A percentile compares a stretch with the other conserved stretches of the same genome.
Conservation (phyloP, 2,797 vertebrate genomes). For the Malacoraja senta region DNA sequence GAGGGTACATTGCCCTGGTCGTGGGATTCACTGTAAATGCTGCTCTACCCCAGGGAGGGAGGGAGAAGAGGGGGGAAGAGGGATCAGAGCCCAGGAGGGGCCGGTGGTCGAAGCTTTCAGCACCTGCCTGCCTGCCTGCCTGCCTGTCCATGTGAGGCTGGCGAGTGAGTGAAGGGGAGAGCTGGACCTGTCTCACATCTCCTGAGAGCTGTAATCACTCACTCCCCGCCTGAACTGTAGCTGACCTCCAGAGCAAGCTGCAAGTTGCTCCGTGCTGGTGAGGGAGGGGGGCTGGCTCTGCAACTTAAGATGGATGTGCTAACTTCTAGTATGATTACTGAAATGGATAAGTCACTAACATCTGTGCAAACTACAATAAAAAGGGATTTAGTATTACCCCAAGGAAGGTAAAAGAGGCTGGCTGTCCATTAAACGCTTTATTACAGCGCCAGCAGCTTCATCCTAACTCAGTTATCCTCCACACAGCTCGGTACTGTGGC, state of each 20-base stretch:
- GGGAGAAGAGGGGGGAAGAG: slow-evolving; percentile 50
- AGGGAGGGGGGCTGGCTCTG: slow-evolving; percentile 57
- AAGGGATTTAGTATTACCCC: slow-evolving; percentile 96
- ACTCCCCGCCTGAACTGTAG: slow-evolving; percentile 79
- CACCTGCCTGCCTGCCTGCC: slow-evolving; percentile 79
- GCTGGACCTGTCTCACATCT: slow-evolving; percentile 76
- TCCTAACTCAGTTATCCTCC: slow-evolving; percentile 94
- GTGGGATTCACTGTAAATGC: slow-evolving; percentile 55
- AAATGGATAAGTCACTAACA: slow-evolving; percentile 97
- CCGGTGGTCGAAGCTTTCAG: slow-evolving; percentile 64
- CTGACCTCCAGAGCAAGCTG: slow-evolving; percentile 73
- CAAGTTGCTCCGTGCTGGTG: slow-evolving; percentile 61
- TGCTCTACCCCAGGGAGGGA: slow-evolving; percentile 52
- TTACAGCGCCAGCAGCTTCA: slow-evolving; percentile 95
- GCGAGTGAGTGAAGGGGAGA: slow-evolving; percentile 68
- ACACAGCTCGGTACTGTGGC: slow-evolving; percentile 73
- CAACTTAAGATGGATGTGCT: slow-evolving; percentile 80
- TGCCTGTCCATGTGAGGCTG: slow-evolving; percentile 82
- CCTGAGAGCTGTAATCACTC: slow-evolving; percentile 76
- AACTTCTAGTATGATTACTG: slow-evolving; percentile 87
- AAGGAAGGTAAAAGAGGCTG: slow-evolving; percentile 89
- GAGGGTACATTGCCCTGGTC: slow-evolving; percentile 59
- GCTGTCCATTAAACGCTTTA: slow-evolving; percentile 99
- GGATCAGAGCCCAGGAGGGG: slow-evolving; percentile 52
- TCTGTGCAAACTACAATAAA: slow-evolving; percentile 97